Evolutionary conservation across 2,888 invertebrate genomes (phyloP), one percentile per base, ranked within the genome.

Genomic region (Drosophila pullipes): DNA sequence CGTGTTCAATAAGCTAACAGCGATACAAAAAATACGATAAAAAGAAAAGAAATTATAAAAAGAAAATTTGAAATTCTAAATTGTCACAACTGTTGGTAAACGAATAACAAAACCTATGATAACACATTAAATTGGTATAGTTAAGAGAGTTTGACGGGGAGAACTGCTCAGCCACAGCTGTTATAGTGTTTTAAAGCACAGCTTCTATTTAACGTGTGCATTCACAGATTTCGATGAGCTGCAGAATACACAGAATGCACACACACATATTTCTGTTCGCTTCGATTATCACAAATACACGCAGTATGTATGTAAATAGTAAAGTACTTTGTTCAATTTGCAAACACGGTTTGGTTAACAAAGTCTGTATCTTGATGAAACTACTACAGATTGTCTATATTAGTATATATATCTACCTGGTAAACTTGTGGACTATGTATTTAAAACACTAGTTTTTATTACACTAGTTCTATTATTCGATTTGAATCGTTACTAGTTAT

Each of bases 11-110:
- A 60, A 70, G 60, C 47, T 55, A 41, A 39, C 39, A 54, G 49
- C 31, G 25, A 25, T 35, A 28, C 33, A 10, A 25, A 25, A 25
- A 25, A 25, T 25, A 25, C 2, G 25, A 25, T 41, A 4, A 2
- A n/a, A 41, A 41, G n/a, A 9, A n/a, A 10, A 33, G 6, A 1
- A 4, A 4, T 22, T 4, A 4, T 31, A n/a, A 50, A 50, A 44
- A 52, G 1, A 50, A 60, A 31, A 55, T 70, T 41, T 52, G n/a
- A 37, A 57, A 71, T 71, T 62, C 72, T 57, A 52, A 54, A 62
- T 60, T 70, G 71, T 53, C 53, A 69, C 52, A 37, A 69, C 31
- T 30, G 35, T 69, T 58, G 30, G 22, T 57, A 53, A 68, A 22
- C 47, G 49, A 69, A 69, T 11, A 41, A 69, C 22, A 69, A 69